Percentiles rank a stretch among this genome's conserved stretches.
phyloP scores from a whole-genome alignment of 2,888 invertebrate genomes.

The Leptinotarsa rubiginosa region DNA sequence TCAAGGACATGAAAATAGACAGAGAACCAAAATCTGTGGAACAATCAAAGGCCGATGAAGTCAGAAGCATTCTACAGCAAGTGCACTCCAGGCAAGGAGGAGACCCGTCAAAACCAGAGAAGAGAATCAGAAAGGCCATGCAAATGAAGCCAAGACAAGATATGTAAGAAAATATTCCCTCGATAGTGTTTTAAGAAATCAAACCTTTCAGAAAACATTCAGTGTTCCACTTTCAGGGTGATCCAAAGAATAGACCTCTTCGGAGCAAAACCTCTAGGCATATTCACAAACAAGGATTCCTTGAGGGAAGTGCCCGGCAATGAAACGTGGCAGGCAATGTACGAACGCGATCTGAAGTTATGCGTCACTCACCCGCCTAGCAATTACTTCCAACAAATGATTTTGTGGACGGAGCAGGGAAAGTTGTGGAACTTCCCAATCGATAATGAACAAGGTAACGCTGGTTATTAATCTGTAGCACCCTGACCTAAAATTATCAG shows the following conservation, averaged over 20 bases:
- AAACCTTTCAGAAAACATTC: neutral
- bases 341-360: conserved; percentile 75
- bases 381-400: conserved; percentile 95
- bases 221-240: conserved; percentile 16
- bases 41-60: conserved; percentile 69
- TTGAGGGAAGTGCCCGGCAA: conserved; percentile 63
- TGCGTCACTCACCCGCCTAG: conserved; percentile 79
- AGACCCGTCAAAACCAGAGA: conserved; percentile 5
- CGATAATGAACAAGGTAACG: conserved; percentile 92
- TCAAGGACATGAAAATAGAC: conserved; percentile 84
- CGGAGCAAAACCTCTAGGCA: conserved; percentile 72
- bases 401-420: conserved; percentile 92
- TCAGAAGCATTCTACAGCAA: conserved; percentile 60
- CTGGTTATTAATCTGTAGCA: neutral
- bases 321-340: conserved; percentile 77
- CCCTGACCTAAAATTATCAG: too few species aligned
- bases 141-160: conserved; percentile 28
- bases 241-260: conserved; percentile 72
- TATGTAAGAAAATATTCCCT: conserved; percentile 18
- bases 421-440: conserved; percentile 98
- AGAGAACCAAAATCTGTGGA: conserved; percentile 65
- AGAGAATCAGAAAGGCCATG: conserved; percentile 25
- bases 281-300: conserved; percentile 69
- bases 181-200: neutral
- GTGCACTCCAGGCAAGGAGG: conserved; percentile 29